Evolutionary conservation across 2,888 invertebrate species (phyloP).

Genomic region (Trissolcus brochymenae): DNA sequence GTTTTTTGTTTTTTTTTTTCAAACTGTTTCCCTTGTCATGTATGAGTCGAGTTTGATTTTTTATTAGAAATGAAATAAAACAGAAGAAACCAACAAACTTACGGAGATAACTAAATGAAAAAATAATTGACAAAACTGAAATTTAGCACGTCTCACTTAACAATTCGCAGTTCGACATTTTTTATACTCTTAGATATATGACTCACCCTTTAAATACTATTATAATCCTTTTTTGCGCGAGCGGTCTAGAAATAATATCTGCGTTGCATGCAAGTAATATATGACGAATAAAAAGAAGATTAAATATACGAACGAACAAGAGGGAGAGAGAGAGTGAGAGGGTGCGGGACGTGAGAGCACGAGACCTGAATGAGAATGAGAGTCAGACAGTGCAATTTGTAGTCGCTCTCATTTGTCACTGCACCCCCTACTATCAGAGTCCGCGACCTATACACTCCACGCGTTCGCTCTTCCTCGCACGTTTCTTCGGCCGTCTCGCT

Average conservation of each 20-base stretch:
- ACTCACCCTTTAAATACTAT: conserved; percentile 54
- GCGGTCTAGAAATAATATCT: conserved; percentile 55
- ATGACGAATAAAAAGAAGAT: conserved; percentile 55
- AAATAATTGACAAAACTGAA: conserved; percentile 24
- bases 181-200: conserved; percentile 50
- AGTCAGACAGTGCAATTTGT: conserved; percentile 72
- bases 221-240: conserved; percentile 48
- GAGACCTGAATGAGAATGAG: conserved; percentile 70
- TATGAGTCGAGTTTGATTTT: no score
- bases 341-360: conserved; percentile 64
- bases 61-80: no score
- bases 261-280: conserved; percentile 55
- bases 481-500: conserved; percentile 24
- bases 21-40: no score
- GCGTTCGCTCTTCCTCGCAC: conserved; percentile 27
- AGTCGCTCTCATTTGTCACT: conserved; percentile 73
- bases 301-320: conserved; percentile 62
- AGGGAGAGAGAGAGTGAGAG: conserved; percentile 50
- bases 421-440: conserved; percentile 61
- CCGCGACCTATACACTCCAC: conserved; percentile 51
- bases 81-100: no score
- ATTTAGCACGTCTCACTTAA: conserved; percentile 41
- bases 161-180: conserved; percentile 49
- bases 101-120: no score
- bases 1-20: no score